These are phyloP conservation scores for Caenorhabditis sp. DNA, from an alignment of 2,888 invertebrate species.

Conservation along the genomic window DNA sequence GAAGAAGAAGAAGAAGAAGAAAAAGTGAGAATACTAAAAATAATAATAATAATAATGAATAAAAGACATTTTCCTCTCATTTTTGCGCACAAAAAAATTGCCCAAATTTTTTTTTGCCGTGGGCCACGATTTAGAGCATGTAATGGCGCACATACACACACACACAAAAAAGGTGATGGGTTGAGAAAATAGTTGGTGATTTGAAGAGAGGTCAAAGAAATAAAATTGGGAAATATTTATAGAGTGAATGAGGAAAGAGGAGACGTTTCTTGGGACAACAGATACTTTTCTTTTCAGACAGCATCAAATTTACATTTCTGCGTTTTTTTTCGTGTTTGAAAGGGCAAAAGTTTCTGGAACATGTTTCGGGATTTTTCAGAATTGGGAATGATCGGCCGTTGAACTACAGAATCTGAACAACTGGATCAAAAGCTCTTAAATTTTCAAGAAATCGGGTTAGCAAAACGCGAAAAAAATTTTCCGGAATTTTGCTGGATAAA, in stretches of 20 bases:
- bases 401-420: too few species aligned
- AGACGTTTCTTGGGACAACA: neutral
- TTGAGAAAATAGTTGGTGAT: neutral
- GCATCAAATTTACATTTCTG: too few species aligned
- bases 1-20: neutral
- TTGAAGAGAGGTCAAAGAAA: neutral
- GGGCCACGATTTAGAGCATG: constrained; percentile 1
- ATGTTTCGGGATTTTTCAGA: too few species aligned
- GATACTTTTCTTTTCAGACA: too few species aligned
- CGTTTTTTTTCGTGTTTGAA: too few species aligned
- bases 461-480: too few species aligned
- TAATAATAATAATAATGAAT: neutral
- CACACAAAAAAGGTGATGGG: neutral
- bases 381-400: too few species aligned
- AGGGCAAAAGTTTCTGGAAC: too few species aligned
- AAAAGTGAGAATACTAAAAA: neutral
- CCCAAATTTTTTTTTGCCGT: neutral
- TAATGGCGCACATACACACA: neutral
- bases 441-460: too few species aligned
- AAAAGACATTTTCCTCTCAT: constrained; percentile 2
- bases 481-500: too few species aligned
- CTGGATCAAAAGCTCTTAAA: too few species aligned
- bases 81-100: neutral
- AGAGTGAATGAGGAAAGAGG: neutral
- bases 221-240: neutral